These are phyloP conservation scores for Nesoenas mayeri DNA, from an alignment of 2,113 vertebrate species.

Conservation along the genomic window DNA sequence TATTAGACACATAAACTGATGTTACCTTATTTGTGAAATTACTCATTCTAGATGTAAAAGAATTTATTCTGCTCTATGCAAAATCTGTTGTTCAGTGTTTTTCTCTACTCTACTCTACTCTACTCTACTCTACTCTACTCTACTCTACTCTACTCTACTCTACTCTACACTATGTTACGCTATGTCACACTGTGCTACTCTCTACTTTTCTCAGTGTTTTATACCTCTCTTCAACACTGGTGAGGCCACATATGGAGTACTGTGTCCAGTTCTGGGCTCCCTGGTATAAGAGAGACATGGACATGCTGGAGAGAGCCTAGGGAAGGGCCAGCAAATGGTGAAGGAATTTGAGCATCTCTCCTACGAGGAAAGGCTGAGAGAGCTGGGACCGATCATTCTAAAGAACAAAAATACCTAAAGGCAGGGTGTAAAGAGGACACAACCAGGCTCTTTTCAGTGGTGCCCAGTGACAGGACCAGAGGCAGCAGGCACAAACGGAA, in stretches of 20 bases:
- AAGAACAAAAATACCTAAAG: background rate
- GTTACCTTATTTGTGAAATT: background rate
- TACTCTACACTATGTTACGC: no score
- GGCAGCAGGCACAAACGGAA: no score
- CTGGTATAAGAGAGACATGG: no score
- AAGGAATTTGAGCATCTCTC: background rate
- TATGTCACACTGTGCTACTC: background rate
- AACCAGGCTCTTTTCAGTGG: background rate
- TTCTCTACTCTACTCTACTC: background rate
- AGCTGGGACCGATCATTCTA: background rate
- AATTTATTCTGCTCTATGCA: background rate
- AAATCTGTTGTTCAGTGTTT: background rate
- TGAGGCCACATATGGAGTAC: no score
- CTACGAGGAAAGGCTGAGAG: background rate
- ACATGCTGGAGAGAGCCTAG: background rate
- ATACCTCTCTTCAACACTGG: background rate
- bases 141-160: rapidly evolving
- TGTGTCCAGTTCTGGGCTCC: no score
- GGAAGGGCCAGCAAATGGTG: background rate
- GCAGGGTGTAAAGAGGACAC: background rate
- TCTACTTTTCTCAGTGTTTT: background rate
- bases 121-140: rapidly evolving
- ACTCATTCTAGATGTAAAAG: background rate
- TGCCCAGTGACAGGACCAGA: no score
- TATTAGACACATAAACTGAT: background rate